Evolutionary conservation across 2,888 invertebrate genomes (phyloP), one percentile per base, ranked within the genome.

Genomic region (Frankliniella intonsa): DNA sequence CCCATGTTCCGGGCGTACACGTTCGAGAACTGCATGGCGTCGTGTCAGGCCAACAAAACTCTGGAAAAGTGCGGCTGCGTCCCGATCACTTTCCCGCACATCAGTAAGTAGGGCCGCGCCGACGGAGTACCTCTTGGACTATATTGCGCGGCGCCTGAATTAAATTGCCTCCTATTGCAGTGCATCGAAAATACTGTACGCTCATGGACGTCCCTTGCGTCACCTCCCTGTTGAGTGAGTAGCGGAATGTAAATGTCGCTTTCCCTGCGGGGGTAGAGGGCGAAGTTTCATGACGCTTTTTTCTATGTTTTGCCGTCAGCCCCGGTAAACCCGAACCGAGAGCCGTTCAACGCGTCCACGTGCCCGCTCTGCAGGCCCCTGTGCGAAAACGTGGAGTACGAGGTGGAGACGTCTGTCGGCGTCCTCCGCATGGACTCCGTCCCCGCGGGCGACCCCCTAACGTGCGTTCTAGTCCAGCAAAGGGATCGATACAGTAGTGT

Each of bases 1-100:
- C 81, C 82, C 0, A 88, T 85, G 84, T 88, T 86, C 85, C 87
- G 84, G 86, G 88, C 88, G 10, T 93, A 93, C 85, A 91, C 92
- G 0, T 92, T 91, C 83, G 90, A 91, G 83, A 94, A 94, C 86
- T 94, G 94, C 85, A 88, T 93, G 88, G 89, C 90, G 0, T 90
- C 90, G 84, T 91, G 92, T 85, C 90, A 91, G 62, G 87, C 90
- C 25, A 86, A 87, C 76, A 86, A 90, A 79, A 87, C 90, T 0
- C 87, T 87, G 27, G 85, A 86, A 8, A 84, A 86, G 1, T 94
- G 94, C 84, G 89, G 90, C 12, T 94, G 94, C 86, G 86, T 92
- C 0, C 93, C 93, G 0, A 89, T 89, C 83, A 91, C 89, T 85
- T 90, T 90, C 83, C 89, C 90, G 0, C 87, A 89, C 82, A 89